Evolutionary conservation across 2,797 vertebrate genomes (phyloP).

Genomic region (Hoplostethus mediterraneus): DNA sequence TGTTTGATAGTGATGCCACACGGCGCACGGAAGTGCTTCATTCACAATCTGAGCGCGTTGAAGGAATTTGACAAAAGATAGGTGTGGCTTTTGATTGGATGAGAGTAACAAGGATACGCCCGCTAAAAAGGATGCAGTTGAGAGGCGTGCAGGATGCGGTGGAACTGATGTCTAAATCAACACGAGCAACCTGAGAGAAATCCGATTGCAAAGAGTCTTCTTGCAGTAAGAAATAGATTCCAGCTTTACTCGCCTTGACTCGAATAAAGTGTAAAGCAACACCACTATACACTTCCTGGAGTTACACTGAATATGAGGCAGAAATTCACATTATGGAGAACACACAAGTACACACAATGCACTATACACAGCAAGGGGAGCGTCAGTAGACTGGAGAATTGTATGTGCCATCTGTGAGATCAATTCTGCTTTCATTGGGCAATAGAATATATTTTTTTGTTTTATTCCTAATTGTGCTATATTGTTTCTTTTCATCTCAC

Average conservation of each 20-base stretch:
- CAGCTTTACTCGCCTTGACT: slow-evolving; percentile 1
- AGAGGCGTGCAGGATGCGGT: slow-evolving; percentile 29
- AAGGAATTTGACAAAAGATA: neutral
- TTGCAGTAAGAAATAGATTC: slow-evolving; percentile 26
- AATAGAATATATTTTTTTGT: no score
- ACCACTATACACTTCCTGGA: slow-evolving; percentile 26
- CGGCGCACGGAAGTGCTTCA: neutral
- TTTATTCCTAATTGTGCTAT: neutral
- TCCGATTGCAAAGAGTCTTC: slow-evolving; percentile 17
- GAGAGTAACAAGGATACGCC: slow-evolving; percentile 9
- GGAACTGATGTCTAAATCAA: slow-evolving; percentile 17
- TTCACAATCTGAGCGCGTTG: neutral
- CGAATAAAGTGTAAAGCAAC: slow-evolving; percentile 15
- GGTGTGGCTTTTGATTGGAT: slow-evolving; percentile 15
- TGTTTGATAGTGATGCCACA: slow-evolving; percentile 11
- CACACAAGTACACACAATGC: neutral
- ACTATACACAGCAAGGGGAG: neutral
- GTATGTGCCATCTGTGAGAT: no score
- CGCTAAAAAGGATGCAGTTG: slow-evolving; percentile 26
- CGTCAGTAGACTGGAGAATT: neutral
- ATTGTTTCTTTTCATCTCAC: neutral
- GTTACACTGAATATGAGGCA: neutral
- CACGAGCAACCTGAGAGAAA: slow-evolving; percentile 32
- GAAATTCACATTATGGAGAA: neutral
- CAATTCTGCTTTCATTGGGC: neutral